Evolutionary conservation across 2,888 invertebrate genomes (phyloP).

Genomic region (Andrena flavipes): DNA sequence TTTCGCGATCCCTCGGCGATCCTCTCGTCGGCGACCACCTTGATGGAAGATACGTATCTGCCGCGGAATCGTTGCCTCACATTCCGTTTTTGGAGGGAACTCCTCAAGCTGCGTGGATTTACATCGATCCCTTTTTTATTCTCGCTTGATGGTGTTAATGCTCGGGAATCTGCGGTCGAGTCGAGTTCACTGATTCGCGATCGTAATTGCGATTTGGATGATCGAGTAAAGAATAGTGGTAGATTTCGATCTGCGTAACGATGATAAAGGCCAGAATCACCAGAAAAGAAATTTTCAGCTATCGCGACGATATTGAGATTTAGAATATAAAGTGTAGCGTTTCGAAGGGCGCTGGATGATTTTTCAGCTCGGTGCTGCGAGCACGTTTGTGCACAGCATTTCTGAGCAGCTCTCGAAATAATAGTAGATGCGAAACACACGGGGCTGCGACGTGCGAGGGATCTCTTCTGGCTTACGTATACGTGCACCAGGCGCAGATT

Average conservation of each 20-base stretch:
- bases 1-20: constrained; percentile 58
- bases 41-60: constrained; percentile 73
- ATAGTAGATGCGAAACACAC: constrained; percentile 71
- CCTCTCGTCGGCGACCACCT: constrained; percentile 68
- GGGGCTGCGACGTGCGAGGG: constrained; percentile 41
- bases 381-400: constrained; percentile 61
- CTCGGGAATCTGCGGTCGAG: background rate
- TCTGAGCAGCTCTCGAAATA: constrained; percentile 69
- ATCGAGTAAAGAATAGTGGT: background rate
- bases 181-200: background rate
- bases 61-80: constrained; percentile 57
- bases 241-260: background rate
- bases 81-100: constrained; percentile 59
- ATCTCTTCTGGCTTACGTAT: constrained; percentile 27
- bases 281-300: background rate
- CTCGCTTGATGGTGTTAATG: constrained; percentile 8
- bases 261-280: background rate
- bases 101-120: constrained; percentile 5
- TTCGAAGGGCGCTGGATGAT: background rate
- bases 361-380: constrained; percentile 38
- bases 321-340: background rate
- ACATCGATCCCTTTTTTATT: constrained; percentile 40
- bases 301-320: background rate
- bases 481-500: constrained; percentile 71
- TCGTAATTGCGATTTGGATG: background rate